Evolutionary conservation across 1,140 invertebrate species (phyloP).

Genomic region (Zelostemma sp.): DNA sequence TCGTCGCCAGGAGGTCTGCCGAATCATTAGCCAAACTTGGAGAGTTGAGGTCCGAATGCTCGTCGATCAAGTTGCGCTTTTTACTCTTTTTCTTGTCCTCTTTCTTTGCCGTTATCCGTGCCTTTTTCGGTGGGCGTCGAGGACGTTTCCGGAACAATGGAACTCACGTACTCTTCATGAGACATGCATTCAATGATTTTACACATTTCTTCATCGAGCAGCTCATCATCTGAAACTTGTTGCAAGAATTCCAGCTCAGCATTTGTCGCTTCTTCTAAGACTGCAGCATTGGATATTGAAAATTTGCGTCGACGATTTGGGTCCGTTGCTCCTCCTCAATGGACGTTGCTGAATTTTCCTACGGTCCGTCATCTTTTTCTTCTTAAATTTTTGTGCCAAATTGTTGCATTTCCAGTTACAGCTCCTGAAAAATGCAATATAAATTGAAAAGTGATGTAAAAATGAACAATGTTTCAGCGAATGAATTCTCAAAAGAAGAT

Average conservation of each 20-base stretch:
- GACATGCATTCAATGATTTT: constrained; percentile 69
- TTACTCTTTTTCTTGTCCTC: constrained; percentile 53
- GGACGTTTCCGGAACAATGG: constrained; percentile 40
- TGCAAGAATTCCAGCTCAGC: constrained; percentile 5
- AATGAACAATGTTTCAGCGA: no score
- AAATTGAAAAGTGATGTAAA: no score
- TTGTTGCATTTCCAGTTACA: no score
- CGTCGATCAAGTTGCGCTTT: constrained; percentile 56
- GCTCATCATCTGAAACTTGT: constrained; percentile 60
- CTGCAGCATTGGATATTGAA: no score
- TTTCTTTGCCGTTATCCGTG: constrained; percentile 25
- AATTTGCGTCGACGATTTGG: no score
- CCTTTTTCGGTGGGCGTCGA: constrained; percentile 35
- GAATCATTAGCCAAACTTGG: constrained; percentile 22
- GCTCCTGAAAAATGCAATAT: no score
- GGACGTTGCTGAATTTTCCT: no score
- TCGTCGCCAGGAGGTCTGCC: not conserved
- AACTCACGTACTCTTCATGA: constrained; percentile 66
- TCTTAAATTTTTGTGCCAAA: no score
- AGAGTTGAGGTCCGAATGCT: constrained; percentile 60
- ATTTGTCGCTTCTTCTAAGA: not conserved
- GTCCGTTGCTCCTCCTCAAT: no score
- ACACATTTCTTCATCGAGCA: constrained; percentile 66
- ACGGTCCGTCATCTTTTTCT: no score
- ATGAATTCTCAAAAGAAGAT: no score